Evolutionary conservation across 2,113 vertebrate genomes (phyloP).

Genomic region (Zosterops japonicus): DNA sequence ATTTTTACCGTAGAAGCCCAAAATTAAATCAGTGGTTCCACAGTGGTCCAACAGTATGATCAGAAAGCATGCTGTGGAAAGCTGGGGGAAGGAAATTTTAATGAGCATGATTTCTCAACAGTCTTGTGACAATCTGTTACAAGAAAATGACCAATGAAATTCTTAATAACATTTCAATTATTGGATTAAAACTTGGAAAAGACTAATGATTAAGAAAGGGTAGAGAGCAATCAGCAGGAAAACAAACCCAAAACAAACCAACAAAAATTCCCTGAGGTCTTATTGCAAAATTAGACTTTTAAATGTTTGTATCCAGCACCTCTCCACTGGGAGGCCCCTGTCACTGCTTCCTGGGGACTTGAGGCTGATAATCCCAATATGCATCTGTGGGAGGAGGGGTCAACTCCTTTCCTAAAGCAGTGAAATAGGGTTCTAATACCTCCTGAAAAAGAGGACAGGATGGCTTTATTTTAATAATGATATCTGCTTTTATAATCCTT

Average conservation of each 20-base stretch:
- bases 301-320: background rate
- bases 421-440: rapidly evolving
- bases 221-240: background rate
- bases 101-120: background rate
- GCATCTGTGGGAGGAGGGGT: background rate
- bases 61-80: background rate
- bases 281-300: background rate
- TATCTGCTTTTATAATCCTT: background rate
- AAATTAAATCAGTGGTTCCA: background rate
- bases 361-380: rapidly evolving
- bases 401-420: background rate
- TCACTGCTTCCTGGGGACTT: background rate
- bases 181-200: background rate
- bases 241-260: background rate
- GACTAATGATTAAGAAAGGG: background rate
- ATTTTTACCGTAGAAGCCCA: background rate
- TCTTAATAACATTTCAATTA: background rate
- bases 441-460: background rate
- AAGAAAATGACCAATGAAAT: background rate
- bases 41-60: background rate
- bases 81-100: background rate
- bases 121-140: background rate
- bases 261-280: background rate
- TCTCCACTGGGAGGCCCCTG: background rate
- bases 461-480: background rate